Evolutionary conservation across 92 coral and sea anemone genomes (phyloP).

Genomic region (Blastomussa wellsi): DNA sequence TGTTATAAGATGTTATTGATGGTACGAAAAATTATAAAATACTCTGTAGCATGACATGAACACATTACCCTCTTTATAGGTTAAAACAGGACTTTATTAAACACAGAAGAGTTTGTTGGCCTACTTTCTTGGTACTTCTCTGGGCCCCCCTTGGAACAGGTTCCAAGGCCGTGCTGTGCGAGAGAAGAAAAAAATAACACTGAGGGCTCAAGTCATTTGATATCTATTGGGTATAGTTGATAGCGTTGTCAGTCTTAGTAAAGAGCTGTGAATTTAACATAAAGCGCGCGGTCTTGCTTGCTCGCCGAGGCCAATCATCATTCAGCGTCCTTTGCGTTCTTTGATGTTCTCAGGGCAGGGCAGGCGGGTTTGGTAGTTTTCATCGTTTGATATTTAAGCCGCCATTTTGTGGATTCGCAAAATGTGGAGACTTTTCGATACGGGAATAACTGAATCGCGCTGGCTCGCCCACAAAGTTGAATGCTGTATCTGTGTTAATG

Average conservation of each 20-base stretch:
- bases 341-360: neutral
- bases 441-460: no score
- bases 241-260: neutral
- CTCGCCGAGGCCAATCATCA: neutral
- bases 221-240: neutral
- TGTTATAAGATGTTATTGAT: no score
- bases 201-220: neutral
- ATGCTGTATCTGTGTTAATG: no score
- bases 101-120: conserved; percentile 34
- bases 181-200: neutral
- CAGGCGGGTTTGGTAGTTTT: no score
- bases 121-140: conserved; percentile 2
- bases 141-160: neutral
- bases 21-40: no score
- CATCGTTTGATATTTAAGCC: no score
- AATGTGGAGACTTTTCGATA: no score
- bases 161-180: conserved; percentile 9
- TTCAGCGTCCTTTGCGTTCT: neutral
- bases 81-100: conserved; percentile 27
- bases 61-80: no score
- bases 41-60: no score
- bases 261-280: no score
- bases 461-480: neutral
- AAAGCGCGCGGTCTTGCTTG: neutral
- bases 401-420: no score